Base-by-base conservation (phyloP, 2,888 invertebrate genomes). In the Mythimna impura region DNA sequence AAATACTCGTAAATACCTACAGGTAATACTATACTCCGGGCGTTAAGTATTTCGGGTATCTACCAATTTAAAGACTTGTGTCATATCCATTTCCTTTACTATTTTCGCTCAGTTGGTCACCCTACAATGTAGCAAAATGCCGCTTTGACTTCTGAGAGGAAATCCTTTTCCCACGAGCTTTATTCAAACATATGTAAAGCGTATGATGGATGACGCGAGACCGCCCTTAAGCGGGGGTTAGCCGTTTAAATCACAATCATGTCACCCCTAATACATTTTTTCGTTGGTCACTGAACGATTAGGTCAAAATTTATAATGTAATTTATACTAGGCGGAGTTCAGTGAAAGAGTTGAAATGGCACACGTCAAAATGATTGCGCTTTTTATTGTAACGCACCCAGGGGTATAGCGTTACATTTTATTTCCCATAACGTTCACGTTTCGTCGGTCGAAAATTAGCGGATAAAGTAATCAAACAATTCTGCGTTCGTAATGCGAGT, bases 101-200 rank as follows among this genome's bases (percentile, higher is more conserved):
- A 52, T 73, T 65, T 30, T 70, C 64, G 70, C 62, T 62, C 62
- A 64, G 66, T 75, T 89, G 78, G 95, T 86, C 91, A 94, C 93
- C 92, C 91, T 90, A 91, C 78, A 77, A 55, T 88, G 90, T 90
- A 89, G 91, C 92, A 91, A 90, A 92, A 92, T 91, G 89, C 87
- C 92, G 92, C 93, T 92, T 94, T 94, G 94, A 95, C 95, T 96
- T 94, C 93, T 93, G 94, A 96, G 96, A 96, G 95, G 95, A 96
- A 95, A 95, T 96, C 95, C 95, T 95, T 96, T 96, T 96, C 96
- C 96, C 96, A 96, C 96, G 96, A 91, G 96, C 95, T 96, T 96
- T 96, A 96, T 95, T 95, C 95, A 96, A 96, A 96, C 96, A 96
- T 96, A 96, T 96, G 96, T 96, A 96, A 96, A 96, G 96, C 96